Base-by-base conservation (phyloP, 2,888 invertebrate species). In the Bombylius discolor region DNA sequence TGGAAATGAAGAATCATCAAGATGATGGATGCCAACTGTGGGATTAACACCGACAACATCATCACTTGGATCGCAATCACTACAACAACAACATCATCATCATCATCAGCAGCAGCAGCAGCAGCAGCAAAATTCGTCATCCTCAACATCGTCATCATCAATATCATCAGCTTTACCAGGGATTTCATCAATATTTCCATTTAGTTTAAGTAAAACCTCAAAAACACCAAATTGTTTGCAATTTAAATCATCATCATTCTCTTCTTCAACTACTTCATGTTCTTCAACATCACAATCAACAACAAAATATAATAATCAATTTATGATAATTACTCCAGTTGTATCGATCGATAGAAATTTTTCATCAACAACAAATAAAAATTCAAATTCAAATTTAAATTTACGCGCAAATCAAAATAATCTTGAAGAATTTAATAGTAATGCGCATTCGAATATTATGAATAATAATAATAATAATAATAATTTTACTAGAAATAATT, bases 1-100 rank as follows among this genome's bases (percentile, higher is more conserved):
- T 62, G 71, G 72, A 14, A 68, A 68, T 56, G 73, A 74, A 58
- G 73, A 74, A 52, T 61, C 64, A 67, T 66, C 73, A 61, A 74
- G 73, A 72, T 74, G 73, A 74, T 74, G 73, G 73, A 72, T 70
- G 70, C 71, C 73, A 64, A 72, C 72, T 62, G 72, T 73, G 62
- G 73, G 72, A 64, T 72, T 72, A 60, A 72, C 72, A 63, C 72
- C 73, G 60, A 72, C 72, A 59, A 72, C 72, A 59, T 69, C 71
- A 57, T 68, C 72, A 58, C 70, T 71, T 55, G 68, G 70, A 49
- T 53, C 56, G 49, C 48, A 53, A 33, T 42, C n/a, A 14, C 23
- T 23, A 23, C 23, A 23, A 23, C 23, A 23, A 3, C 23, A 23
- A 47, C 57, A 62, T 66, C 51, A 34, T 47, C 54, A 46, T 46